Evolutionary conservation across 2,113 vertebrate species (phyloP), one percentile per base, ranked within the genome.

Genomic region (Nothocercus nigrocapillus): DNA sequence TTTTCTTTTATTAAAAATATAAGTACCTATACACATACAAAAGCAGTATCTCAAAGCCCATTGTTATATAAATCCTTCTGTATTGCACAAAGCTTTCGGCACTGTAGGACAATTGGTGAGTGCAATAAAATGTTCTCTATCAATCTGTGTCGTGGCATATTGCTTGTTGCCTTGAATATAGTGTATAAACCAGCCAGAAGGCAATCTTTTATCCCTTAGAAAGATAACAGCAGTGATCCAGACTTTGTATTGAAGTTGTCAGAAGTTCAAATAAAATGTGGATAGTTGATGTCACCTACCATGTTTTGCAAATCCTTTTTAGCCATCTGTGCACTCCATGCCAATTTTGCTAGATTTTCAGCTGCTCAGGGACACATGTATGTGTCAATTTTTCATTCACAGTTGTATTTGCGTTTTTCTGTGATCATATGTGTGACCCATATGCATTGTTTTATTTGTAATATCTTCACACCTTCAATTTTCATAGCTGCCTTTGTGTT

Each of bases 191-290:
- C 87, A 85, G 58, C 17, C 28, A 89, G 77, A 87, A 84, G 14
- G 58, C 28, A 87, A 76, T 42, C 13, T 80, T 93, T 88, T 78
- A 58, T 40, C 25, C 38, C 21, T 62, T 51, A 68, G 74, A 94
- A 82, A 91, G 84, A 79, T 72, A 97, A 89, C 34, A 87, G 15
- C 53, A 73, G 5, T 3, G 4, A 91, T 89, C 38, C 44, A 73
- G 40, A 85, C 11, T 85, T 89, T 92, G 38, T 85, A 87, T 36
- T 94, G 66, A 30, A 47, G 30, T 30, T 62, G 59, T 68, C 62
- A 85, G 32, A 84, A 85, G 36, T 87, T 85, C 70, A 89, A 85
- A 89, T 68, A 76, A 89, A 93, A 79, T 36, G 58, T 53, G 47
- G 49, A 56, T 54, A 45, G 30, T 72, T 74, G 42, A 56, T 76